A percentile compares a stretch with the other conserved stretches of the same genome.
These are phyloP conservation scores for Platyscapa corneri DNA, from an alignment of 1,140 invertebrate species.

Conservation along the genomic window DNA sequence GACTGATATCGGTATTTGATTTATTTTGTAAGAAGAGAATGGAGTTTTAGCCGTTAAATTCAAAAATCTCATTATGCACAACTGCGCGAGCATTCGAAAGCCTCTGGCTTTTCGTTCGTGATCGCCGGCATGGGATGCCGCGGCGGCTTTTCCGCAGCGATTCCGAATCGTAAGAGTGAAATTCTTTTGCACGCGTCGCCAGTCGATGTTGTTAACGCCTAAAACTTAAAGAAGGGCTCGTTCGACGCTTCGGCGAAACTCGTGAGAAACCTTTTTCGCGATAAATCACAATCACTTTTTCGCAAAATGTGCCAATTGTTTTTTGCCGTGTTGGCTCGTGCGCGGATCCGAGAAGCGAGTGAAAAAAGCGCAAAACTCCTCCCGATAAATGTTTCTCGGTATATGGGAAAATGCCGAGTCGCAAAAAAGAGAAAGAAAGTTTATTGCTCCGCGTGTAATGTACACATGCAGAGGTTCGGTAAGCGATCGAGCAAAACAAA, in stretches of 20 bases:
- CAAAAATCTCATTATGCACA: not conserved
- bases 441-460: not conserved
- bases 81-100: not conserved
- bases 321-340: not conserved
- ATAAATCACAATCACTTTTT: not conserved
- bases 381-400: slow-evolving; percentile 31
- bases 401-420: not conserved
- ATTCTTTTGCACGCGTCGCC: not conserved
- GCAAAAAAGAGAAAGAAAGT: slow-evolving; percentile 31
- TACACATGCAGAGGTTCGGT: slow-evolving; percentile 13
- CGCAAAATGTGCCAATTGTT: slow-evolving; percentile 19
- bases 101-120: not conserved
- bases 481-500: not conserved
- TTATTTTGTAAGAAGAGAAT: not conserved
- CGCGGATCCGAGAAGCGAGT: not conserved
- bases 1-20: not conserved
- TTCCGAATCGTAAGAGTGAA: not conserved
- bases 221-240: not conserved
- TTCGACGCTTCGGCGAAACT: no score
- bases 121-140: not conserved
- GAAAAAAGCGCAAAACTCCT: slow-evolving; percentile 18
- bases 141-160: not conserved
- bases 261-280: not conserved
- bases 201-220: slow-evolving; percentile 1
- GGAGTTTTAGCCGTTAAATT: not conserved